Base-by-base conservation (phyloP, 2,888 invertebrate species). In the Coelinius sp. region DNA sequence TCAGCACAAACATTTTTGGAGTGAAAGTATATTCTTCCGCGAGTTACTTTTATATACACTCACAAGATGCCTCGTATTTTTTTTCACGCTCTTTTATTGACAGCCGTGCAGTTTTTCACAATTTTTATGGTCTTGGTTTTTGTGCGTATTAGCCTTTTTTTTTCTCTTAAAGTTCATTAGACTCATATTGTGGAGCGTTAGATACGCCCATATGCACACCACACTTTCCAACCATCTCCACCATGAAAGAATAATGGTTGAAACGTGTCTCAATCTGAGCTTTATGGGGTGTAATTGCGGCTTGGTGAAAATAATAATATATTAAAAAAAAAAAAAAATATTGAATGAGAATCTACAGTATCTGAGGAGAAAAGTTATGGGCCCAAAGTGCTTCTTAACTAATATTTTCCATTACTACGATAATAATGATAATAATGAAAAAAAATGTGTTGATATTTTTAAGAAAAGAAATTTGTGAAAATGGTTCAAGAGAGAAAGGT, bases 201-300 rank as follows among this genome's bases (percentile, higher is more conserved):
- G 63, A 63, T 24, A 63, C 63, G 63, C 41, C 41, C 24, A 63
- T 63, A 25, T 63, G 38, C 41, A 65, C 73, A 75, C 74, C 76
- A 76, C 75, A 66, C 76, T 79, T 80, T 81, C 77, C 78, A 80
- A 80, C 77, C 73, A 78, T 77, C 12, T 12, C 77, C 78, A 80
- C 81, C 81, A 81, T 79, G 80, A 80, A 80, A 81, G 82, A 84
- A 83, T 84, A 84, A 84, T 84, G 82, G 81, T 77, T 82, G 81
- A 84, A 83, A 79, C 84, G 82, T 83, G 84, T 84, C 84, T 84
- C 83, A 82, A 83, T 83, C 82, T 62, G 82, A 82, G 81, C 83
- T 84, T 84, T 84, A 84, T 84, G 83, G 82, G 79, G 81, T 83
- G 83, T 84, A 83, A 83, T 83, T 83, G 82, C 77, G 80, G 81